These are phyloP conservation scores for Drosophila kepulauana DNA, from an alignment of 1,140 invertebrate species.

Conservation along the genomic window DNA sequence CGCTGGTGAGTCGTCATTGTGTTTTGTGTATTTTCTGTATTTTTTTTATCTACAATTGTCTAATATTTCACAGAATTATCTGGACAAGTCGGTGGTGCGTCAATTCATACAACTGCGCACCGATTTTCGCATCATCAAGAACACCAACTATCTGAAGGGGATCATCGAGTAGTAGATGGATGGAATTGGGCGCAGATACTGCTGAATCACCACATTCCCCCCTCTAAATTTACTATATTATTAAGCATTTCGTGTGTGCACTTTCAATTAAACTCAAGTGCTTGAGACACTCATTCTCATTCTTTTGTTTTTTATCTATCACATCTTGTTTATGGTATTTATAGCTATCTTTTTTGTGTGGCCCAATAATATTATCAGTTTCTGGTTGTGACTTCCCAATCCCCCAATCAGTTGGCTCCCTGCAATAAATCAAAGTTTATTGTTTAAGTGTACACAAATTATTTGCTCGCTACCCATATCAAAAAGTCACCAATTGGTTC, in stretches of 20 bases:
- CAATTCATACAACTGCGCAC: slow-evolving; percentile 97
- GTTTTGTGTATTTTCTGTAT: not conserved
- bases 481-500: slow-evolving; percentile 10
- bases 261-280: slow-evolving; percentile 73
- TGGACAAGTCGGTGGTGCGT: slow-evolving; percentile 94
- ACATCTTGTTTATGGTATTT: slow-evolving; percentile 22
- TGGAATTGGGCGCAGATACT: not conserved
- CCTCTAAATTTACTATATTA: slow-evolving; percentile 45
- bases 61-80: slow-evolving; percentile 88
- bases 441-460: slow-evolving; percentile 55
- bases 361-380: slow-evolving; percentile 9
- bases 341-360: slow-evolving; percentile 13
- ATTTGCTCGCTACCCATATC: slow-evolving; percentile 50
- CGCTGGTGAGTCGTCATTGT: slow-evolving; percentile 89
- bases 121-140: slow-evolving; percentile 87
- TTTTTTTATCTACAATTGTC: not conserved
- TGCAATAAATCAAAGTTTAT: slow-evolving; percentile 74
- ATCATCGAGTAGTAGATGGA: slow-evolving; percentile 72
- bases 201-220: slow-evolving; percentile 77
- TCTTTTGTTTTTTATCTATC: slow-evolving; percentile 58
- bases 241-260: slow-evolving; percentile 41
- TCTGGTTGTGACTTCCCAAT: slow-evolving; percentile 21
- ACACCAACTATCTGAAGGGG: slow-evolving; percentile 78
- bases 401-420: slow-evolving; percentile 24
- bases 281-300: slow-evolving; percentile 27